phyloP scores from a whole-genome alignment of 2,113 vertebrate species.

The Camarhynchus parvulus region DNA sequence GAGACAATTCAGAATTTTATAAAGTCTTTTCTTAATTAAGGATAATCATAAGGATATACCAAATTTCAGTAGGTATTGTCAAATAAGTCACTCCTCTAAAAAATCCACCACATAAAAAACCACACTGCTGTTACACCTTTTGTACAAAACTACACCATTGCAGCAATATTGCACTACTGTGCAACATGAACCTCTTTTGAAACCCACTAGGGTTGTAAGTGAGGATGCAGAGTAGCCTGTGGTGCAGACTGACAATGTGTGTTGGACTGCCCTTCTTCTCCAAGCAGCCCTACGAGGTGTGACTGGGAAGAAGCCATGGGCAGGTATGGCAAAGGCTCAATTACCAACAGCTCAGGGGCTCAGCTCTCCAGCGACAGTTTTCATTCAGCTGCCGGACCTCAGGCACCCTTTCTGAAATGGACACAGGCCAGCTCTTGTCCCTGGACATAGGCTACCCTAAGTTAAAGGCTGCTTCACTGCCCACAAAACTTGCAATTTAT shows the following conservation, averaged over 20 bases:
- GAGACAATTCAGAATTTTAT: neutral
- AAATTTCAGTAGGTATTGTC: neutral
- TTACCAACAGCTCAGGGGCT: neutral
- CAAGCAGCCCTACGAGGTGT: neutral
- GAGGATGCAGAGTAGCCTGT: neutral
- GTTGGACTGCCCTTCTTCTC: neutral
- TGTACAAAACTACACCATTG: neutral
- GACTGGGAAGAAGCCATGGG: neutral
- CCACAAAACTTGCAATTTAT: neutral
- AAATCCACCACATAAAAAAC: neutral
- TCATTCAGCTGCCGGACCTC: neutral
- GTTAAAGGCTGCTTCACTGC: neutral
- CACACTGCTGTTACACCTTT: neutral
- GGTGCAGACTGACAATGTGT: neutral
- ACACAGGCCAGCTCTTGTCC: neutral
- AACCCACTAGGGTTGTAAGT: rapidly evolving
- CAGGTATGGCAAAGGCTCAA: neutral
- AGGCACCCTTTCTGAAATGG: neutral
- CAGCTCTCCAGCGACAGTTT: neutral
- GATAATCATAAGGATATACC: neutral
- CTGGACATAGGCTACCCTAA: neutral
- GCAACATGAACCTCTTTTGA: neutral
- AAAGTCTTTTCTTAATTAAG: neutral
- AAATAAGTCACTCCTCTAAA: neutral
- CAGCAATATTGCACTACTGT: neutral